These are phyloP conservation scores for Cephus cinctus DNA, from an alignment of 1,140 invertebrate species.

Conservation along the genomic window DNA sequence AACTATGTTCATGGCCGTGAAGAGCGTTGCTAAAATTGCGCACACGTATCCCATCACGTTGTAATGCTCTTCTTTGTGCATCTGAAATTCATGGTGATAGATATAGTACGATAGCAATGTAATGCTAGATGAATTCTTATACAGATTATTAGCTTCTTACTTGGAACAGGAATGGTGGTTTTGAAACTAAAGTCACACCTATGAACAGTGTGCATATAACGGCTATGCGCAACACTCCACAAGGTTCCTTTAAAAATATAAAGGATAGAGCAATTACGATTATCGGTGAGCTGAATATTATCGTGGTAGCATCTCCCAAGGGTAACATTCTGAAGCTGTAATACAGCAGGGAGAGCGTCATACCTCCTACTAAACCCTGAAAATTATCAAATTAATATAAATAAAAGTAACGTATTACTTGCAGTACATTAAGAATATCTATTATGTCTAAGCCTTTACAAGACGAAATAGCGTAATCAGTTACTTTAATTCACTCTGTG, in stretches of 20 bases:
- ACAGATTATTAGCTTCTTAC: constrained; percentile 26
- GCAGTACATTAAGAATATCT: background rate
- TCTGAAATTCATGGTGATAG: constrained; percentile 23
- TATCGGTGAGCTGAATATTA: constrained; percentile 62
- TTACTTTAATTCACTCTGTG: too few relatives aligned
- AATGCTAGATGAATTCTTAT: background rate
- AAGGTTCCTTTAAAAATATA: constrained; percentile 59
- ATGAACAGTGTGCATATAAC: constrained; percentile 55
- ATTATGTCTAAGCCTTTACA: too few relatives aligned
- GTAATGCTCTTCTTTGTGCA: constrained; percentile 35
- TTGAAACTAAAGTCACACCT: constrained; percentile 58
- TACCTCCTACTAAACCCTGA: constrained; percentile 57
- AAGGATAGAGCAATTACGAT: constrained; percentile 60
- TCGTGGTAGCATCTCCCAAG: constrained; percentile 61
- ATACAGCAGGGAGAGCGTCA: constrained; percentile 55
- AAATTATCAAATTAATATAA: constrained; percentile 6
- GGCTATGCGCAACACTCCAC: constrained; percentile 56
- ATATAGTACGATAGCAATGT: background rate
- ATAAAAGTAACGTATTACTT: background rate
- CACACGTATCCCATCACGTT: constrained; percentile 53
- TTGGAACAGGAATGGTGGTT: constrained; percentile 57
- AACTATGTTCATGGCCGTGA: constrained; percentile 58
- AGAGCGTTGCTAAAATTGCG: constrained; percentile 54
- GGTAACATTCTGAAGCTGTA: constrained; percentile 59
- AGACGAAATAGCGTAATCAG: background rate